Evolutionary conservation across 1,140 invertebrate species (phyloP).

Genomic region (Zaprionus vittiger): DNA sequence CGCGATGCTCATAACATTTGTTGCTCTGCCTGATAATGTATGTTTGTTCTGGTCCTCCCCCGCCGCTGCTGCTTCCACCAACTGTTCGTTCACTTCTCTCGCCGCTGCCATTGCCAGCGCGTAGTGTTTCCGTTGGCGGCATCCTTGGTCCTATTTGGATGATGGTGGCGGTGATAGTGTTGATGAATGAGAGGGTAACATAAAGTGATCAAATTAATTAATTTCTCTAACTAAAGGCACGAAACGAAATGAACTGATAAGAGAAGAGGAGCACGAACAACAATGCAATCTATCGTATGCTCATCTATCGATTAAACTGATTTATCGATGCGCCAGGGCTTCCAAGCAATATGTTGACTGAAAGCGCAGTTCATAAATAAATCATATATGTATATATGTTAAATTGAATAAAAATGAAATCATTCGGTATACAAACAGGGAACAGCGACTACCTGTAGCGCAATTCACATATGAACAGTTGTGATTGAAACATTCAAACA

Average conservation of each 20-base stretch:
- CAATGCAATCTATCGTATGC: conserved; percentile 26
- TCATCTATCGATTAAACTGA: background rate
- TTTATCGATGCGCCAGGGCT: background rate
- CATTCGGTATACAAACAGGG: too few relatives aligned
- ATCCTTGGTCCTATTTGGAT: conserved; percentile 34
- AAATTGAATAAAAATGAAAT: too few relatives aligned
- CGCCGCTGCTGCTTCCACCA: conserved; percentile 19
- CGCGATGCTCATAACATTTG: conserved; percentile 83
- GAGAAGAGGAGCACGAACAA: conserved; percentile 36
- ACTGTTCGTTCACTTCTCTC: conserved; percentile 23
- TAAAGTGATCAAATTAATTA: conserved; percentile 45
- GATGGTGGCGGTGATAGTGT: background rate
- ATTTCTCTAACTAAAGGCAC: conserved; percentile 36
- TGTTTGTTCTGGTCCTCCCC: conserved; percentile 57
- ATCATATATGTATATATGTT: too few relatives aligned
- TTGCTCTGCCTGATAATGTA: conserved; percentile 75
- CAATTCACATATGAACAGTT: too few relatives aligned
- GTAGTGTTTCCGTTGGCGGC: conserved; percentile 71
- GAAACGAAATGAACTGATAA: conserved; percentile 49
- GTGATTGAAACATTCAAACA: too few relatives aligned
- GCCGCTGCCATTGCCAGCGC: conserved; percentile 48
- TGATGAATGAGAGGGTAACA: conserved; percentile 29
- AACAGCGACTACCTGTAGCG: too few relatives aligned
- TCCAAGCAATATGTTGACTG: background rate
- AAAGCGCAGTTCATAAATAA: too few relatives aligned